Evolutionary conservation across 2,888 invertebrate genomes (phyloP), one percentile per base, ranked within the genome.

Genomic region (Acheta domesticus): DNA sequence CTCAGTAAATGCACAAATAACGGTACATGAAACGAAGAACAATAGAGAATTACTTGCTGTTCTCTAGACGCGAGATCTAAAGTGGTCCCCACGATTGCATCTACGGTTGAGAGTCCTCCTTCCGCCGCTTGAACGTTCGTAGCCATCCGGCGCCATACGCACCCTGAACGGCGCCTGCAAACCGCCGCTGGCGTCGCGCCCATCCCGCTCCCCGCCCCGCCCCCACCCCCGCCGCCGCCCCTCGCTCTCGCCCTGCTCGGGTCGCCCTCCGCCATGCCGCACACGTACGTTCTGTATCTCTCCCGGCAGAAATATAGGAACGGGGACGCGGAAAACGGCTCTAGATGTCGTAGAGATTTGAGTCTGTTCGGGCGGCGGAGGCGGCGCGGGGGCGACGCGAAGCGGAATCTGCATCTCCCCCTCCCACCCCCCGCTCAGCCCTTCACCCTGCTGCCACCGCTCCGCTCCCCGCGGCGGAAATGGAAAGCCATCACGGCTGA

Each of bases 401-500:
- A 14, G 62, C 62, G 62, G 12, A 62, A 62, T 62, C 62, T 62
- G 62, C 62, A 62, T 62, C 36, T 62, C 62, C 62, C 14, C 62
- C 62, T 8, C 5, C 62, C 16, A 4, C 62, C 62, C 62, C 62
- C 62, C 4, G 3, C 62, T 4, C 62, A n/a, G 1, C n/a, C n/a
- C 62, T 8, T 12, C n/a, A 5, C 12, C 62, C 62, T 16, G 4
- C n/a, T n/a, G 14, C 62, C 16, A 8, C 36, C 8, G 36, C 36
- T 36, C 36, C 36, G 36, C 36, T 8, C 62, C n/a, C n/a, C 62
- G 36, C 36, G 14, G 62, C 62, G 62, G 62, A 62, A 62, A 62
- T 62, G 62, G 62, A 62, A 62, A 62, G 62, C 62, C 62, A 62
- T 62, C 62, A 62, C 62, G 62, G 62, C 62, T 62, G 62, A 62